Evolutionary conservation across 1,140 invertebrate genomes (phyloP).

Genomic region (Drosophila azteca): DNA sequence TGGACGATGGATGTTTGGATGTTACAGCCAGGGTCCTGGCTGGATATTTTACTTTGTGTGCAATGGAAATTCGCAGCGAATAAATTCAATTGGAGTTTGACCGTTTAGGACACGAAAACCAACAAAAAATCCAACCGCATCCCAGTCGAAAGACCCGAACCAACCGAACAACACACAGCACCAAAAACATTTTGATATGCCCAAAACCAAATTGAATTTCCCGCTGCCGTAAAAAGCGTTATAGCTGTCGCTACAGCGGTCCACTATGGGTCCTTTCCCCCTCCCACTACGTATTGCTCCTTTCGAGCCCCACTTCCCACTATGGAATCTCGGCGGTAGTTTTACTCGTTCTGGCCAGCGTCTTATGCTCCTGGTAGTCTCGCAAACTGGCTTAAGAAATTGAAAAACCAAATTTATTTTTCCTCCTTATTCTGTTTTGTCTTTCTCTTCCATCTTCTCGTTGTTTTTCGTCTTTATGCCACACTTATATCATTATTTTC

Average conservation of each 20-base stretch:
- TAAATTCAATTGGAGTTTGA: conserved; percentile 76
- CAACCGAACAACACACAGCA: conserved; percentile 40
- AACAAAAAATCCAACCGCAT: conserved; percentile 18
- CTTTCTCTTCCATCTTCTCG: conserved; percentile 10
- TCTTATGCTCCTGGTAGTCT: conserved; percentile 48
- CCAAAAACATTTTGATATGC: conserved; percentile 77
- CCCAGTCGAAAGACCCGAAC: conserved; percentile 29
- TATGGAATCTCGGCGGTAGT: conserved; percentile 30
- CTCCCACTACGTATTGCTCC: too few species aligned
- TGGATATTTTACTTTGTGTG: conserved; percentile 63
- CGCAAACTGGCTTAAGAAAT: conserved; percentile 76
- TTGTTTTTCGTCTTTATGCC: conserved; percentile 52
- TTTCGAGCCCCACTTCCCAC: neutral
- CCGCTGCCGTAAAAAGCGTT: conserved; percentile 46
- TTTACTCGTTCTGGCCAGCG: conserved; percentile 35
- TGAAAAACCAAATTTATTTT: conserved; percentile 66
- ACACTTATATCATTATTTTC: conserved; percentile 69
- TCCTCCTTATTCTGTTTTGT: conserved; percentile 23
- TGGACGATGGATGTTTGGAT: conserved; percentile 19
- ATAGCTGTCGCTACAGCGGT: conserved; percentile 32
- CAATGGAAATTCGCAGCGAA: conserved; percentile 73
- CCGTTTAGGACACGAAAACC: conserved; percentile 58
- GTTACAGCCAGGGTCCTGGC: conserved; percentile 1
- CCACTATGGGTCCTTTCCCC: neutral
- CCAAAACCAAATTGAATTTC: conserved; percentile 78